Conservation (phyloP, 2,113 vertebrate species). For the Crotalus horridus region DNA sequence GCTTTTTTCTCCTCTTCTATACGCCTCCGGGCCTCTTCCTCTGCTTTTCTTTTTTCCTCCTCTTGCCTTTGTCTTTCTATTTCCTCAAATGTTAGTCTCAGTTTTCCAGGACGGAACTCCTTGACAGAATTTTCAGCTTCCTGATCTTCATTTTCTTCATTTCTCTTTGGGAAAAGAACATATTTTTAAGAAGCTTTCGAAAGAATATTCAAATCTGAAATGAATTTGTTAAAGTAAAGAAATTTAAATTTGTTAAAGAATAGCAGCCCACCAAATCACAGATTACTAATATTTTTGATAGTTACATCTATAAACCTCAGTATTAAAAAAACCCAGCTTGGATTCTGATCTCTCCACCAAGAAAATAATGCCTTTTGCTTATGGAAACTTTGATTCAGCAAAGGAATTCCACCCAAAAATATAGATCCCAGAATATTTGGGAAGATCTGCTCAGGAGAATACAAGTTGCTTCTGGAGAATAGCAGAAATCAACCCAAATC, state of each 20-base stretch:
- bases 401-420: not conserved
- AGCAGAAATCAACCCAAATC: not conserved
- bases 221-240: not conserved
- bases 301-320: not conserved
- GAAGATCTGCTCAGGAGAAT: not conserved
- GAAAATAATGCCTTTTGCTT: not conserved
- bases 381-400: not conserved
- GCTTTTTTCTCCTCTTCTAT: conserved; percentile 91
- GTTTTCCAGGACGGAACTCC: conserved; percentile 81
- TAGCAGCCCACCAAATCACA: not conserved
- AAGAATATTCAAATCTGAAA: not conserved
- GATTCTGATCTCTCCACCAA: not conserved
- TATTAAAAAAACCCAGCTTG: not conserved
- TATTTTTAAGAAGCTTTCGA: not conserved
- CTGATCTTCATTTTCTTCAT: conserved; percentile 59
- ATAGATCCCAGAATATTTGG: not conserved
- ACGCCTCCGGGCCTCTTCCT: conserved; percentile 84
- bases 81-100: conserved; percentile 93
- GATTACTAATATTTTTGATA: not conserved
- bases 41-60: conserved; percentile 83
- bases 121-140: conserved; percentile 61
- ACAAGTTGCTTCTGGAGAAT: not conserved
- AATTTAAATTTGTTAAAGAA: not conserved
- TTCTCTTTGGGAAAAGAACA: conserved; percentile 41
- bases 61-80: conserved; percentile 88